Evolutionary conservation across 1,140 invertebrate genomes (phyloP), one percentile per base, ranked within the genome.

Genomic region (Drosophila elegans): DNA sequence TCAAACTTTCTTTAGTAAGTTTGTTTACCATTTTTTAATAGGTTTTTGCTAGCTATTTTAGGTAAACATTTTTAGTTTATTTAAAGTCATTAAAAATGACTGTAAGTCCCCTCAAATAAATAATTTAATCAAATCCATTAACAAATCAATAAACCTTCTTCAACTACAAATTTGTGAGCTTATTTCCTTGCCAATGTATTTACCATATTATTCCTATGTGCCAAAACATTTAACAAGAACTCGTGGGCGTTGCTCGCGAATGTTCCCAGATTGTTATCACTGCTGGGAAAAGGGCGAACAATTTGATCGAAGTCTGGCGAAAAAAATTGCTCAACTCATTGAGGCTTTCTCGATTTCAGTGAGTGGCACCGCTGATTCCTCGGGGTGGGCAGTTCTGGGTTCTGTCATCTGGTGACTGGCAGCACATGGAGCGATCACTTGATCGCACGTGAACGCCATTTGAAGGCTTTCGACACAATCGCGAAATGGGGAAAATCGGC

Each of bases 351-450:
- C 12, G 29, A 12, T 39, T 67, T 63, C 60, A 34, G 52, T 59
- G 61, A 41, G 46, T 52, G 68, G 64, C 38, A 16, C 46, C 46
- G 38, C 29, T 57, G 36, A 9, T 13, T 34, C 45, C 36, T 51
- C 27, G 44, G 25, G 13, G 41, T 34, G 27, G 5, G 44, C 21
- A 45, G 27, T 12, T 36, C 49, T 21, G 32, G 9, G 13, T 11
- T 36, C 13, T 13, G 29, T 34, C 59, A 49, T 21, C 64, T 32
- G 60, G 60, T 66, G 53, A 41, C 52, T 67, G 72, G 78, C 78
- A 80, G 81, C 83, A 88, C 83, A 83, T 83, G 67, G 60, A 59
- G 56, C 48, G 79, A 89, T 88, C 84, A 88, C 78, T 69, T 88
- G 83, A 88, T 74, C 73, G 84, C 84, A 88, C 83, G 83, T 88